Conservation (phyloP, 2,888 invertebrate genomes). For the Yponomeuta sedellus region DNA sequence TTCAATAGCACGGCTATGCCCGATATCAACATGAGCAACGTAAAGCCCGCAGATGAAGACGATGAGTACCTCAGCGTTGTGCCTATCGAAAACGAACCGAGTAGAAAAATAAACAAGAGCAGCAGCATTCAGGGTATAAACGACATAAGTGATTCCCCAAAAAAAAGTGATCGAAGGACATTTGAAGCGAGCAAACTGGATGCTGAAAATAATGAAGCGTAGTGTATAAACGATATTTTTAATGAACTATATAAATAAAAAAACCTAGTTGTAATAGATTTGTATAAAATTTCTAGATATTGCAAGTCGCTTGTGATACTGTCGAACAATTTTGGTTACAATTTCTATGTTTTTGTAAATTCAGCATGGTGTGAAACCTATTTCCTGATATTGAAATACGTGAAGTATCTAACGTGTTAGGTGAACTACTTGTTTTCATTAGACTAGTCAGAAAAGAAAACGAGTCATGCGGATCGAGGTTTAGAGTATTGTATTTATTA, state of each 20-base stretch:
- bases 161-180: conserved; percentile 67
- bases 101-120: conserved; percentile 35
- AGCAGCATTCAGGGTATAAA: conserved; percentile 44
- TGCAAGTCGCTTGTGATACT: conserved; percentile 11
- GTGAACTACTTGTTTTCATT: conserved; percentile 38
- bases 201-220: conserved; percentile 57
- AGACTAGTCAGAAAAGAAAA: conserved; percentile 71
- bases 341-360: not conserved
- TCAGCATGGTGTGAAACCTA: not conserved
- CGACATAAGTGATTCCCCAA: conserved; percentile 65
- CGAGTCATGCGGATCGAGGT: conserved; percentile 43
- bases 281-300: conserved; percentile 8
- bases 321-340: conserved; percentile 6
- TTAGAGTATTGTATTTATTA: conserved; percentile 62
- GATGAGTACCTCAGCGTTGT: conserved; percentile 55
- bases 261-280: conserved; percentile 22
- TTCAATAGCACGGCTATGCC: not conserved
- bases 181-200: conserved; percentile 54
- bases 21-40: not conserved
- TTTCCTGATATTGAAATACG: not conserved
- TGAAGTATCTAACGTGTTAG: not conserved
- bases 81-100: conserved; percentile 43
- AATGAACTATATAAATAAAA: conserved; percentile 23
- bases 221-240: conserved; percentile 26
- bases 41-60: conserved; percentile 24